These are phyloP conservation scores for Scaptomyza pallida DNA, from an alignment of 1,140 invertebrate species.

Conservation along the genomic window DNA sequence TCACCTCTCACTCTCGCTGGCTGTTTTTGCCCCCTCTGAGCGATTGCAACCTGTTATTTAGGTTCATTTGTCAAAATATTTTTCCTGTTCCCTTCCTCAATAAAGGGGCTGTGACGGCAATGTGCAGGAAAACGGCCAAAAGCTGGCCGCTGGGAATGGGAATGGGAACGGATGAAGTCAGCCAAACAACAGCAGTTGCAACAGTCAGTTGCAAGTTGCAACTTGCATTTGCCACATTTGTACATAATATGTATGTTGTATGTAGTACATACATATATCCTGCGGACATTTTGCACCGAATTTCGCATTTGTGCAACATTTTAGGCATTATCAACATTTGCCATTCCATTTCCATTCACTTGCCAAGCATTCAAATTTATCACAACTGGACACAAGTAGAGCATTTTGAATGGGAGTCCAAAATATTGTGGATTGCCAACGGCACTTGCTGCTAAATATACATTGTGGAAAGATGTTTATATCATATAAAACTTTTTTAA, in stretches of 20 bases:
- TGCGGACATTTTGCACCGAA: constrained; percentile 48
- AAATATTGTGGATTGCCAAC: not conserved
- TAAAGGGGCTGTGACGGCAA: constrained; percentile 40
- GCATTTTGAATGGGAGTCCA: not conserved
- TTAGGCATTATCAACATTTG: constrained; percentile 42
- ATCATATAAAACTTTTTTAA: not conserved
- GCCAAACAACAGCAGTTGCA: constrained; percentile 24
- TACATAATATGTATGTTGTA: not conserved
- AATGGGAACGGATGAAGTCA: constrained; percentile 16
- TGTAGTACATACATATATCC: no score
- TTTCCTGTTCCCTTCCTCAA: constrained; percentile 72
- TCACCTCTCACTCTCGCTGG: constrained; percentile 11
- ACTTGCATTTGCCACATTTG: constrained; percentile 59
- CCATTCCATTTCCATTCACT: constrained; percentile 59
- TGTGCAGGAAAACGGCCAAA: constrained; percentile 41
- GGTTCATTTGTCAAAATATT: constrained; percentile 84
- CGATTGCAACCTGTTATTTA: constrained; percentile 84
- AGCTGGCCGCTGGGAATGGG: constrained; percentile 24
- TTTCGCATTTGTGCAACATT: constrained; percentile 29
- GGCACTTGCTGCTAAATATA: not conserved
- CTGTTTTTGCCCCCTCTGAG: constrained; percentile 43
- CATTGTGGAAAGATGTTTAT: not conserved
- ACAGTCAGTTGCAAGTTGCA: constrained; percentile 51
- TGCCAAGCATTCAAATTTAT: constrained; percentile 67
- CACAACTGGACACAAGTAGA: constrained; percentile 65